These are phyloP conservation scores for Orius insidiosus DNA, from an alignment of 1,140 invertebrate genomes.

Conservation along the genomic window DNA sequence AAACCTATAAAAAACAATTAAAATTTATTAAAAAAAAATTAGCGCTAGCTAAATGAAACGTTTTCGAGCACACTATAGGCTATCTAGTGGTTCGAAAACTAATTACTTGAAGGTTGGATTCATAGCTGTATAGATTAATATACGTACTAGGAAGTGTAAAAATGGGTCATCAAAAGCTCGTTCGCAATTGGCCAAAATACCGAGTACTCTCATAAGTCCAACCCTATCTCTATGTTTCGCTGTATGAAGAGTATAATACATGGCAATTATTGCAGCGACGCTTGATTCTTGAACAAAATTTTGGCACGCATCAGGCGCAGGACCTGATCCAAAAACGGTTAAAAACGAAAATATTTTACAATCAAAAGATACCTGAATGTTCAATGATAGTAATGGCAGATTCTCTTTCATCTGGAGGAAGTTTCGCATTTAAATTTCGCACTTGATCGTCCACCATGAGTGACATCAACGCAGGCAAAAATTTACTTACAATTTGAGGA, in stretches of 20 bases:
- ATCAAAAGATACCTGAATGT: conserved; percentile 43
- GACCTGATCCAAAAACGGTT: too few relatives aligned
- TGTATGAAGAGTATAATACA: conserved; percentile 87
- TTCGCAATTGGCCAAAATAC: conserved; percentile 76
- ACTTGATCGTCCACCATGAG: conserved; percentile 96
- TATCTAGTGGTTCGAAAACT: too few relatives aligned
- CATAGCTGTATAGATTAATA: too few relatives aligned
- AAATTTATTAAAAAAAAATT: too few relatives aligned
- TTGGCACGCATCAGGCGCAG: conserved; percentile 80
- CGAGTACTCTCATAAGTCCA: conserved; percentile 71
- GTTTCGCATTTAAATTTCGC: conserved; percentile 61
- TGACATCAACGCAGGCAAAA: conserved; percentile 83
- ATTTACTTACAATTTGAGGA: conserved; percentile 82
- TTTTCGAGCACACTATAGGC: too few relatives aligned
- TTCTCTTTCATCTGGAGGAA: conserved; percentile 85
- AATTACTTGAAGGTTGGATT: too few relatives aligned
- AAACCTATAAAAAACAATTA: too few relatives aligned
- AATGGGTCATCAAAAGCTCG: conserved; percentile 89
- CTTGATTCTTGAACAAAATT: conserved; percentile 77
- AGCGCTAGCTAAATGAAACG: too few relatives aligned
- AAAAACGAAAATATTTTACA: too few relatives aligned
- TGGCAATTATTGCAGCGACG: conserved; percentile 78
- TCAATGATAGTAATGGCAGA: conserved; percentile 85
- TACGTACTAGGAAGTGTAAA: conserved; percentile 63
- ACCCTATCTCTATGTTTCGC: conserved; percentile 64